These are phyloP conservation scores for Drosophila vallismaia DNA, from an alignment of 2,888 invertebrate species.

Conservation along the genomic window DNA sequence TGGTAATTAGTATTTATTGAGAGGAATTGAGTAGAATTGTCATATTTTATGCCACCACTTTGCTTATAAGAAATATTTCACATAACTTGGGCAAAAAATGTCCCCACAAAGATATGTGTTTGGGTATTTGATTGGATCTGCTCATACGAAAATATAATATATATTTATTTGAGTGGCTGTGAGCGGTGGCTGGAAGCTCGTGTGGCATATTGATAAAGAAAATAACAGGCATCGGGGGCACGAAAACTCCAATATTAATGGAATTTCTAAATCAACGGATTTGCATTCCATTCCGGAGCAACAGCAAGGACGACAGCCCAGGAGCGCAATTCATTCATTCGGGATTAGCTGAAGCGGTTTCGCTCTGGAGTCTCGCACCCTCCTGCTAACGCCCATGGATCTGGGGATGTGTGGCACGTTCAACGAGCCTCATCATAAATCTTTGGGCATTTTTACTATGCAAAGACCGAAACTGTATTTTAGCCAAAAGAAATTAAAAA, in stretches of 20 bases:
- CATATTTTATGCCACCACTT: neutral
- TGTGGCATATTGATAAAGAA: constrained; percentile 61
- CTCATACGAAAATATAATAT: neutral
- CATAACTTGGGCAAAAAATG: neutral
- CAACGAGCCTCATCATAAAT: constrained; percentile 65
- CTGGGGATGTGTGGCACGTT: constrained; percentile 39
- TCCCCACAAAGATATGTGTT: neutral
- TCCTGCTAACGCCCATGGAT: constrained; percentile 31
- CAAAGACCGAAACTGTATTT: constrained; percentile 57
- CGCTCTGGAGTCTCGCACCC: neutral
- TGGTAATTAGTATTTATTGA: neutral
- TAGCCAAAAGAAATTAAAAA: constrained; percentile 53
- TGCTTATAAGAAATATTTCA: neutral
- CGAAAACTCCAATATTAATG: constrained; percentile 60
- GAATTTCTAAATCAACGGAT: constrained; percentile 56
- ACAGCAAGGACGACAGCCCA: constrained; percentile 37
- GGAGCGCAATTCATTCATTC: constrained; percentile 72
- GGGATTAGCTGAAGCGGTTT: constrained; percentile 63
- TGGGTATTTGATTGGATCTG: constrained; percentile 24
- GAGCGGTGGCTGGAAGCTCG: neutral
- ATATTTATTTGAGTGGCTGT: constrained; percentile 9
- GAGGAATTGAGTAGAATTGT: neutral
- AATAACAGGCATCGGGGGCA: constrained; percentile 9
- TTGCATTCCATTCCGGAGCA: constrained; percentile 41
- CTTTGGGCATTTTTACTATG: constrained; percentile 63